Conservation (phyloP, 2,888 invertebrate species). For the Abrostola tripartita region DNA sequence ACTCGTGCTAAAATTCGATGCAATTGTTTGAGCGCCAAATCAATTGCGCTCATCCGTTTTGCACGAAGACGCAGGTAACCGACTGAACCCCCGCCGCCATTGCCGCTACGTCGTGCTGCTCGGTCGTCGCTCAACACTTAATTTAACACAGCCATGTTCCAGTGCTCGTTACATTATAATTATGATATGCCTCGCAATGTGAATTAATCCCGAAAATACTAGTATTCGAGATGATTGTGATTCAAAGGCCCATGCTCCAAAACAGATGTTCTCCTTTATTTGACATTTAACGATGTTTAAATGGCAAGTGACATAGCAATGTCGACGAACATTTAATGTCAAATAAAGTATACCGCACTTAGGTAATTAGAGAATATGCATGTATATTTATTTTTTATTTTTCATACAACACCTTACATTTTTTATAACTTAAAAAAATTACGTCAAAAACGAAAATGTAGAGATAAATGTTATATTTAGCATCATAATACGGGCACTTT, state of each 20-base stretch:
- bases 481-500: no score
- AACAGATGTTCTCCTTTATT: slow-evolving; percentile 10
- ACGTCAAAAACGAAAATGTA: no score
- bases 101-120: slow-evolving; percentile 20
- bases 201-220: slow-evolving; percentile 11
- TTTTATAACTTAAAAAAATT: no score
- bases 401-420: no score
- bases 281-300: slow-evolving; percentile 34
- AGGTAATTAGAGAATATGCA: no score
- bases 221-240: slow-evolving; percentile 24
- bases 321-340: slow-evolving; percentile 29
- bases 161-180: slow-evolving; percentile 8
- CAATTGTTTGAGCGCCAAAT: not conserved
- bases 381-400: no score
- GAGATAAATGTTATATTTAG: no score
- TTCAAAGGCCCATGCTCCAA: slow-evolving; percentile 18
- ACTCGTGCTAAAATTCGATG: slow-evolving; percentile 25
- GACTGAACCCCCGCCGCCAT: slow-evolving; percentile 41
- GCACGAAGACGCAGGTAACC: slow-evolving; percentile 15
- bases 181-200: slow-evolving; percentile 29
- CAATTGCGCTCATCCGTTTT: slow-evolving; percentile 10
- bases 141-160: slow-evolving; percentile 19
- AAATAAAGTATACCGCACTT: slow-evolving; percentile 14
- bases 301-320: slow-evolving; percentile 45
- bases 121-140: slow-evolving; percentile 25